Evolutionary conservation across 2,797 vertebrate species (phyloP), one percentile per base, ranked within the genome.

Genomic region (Protonibea diacanthus): DNA sequence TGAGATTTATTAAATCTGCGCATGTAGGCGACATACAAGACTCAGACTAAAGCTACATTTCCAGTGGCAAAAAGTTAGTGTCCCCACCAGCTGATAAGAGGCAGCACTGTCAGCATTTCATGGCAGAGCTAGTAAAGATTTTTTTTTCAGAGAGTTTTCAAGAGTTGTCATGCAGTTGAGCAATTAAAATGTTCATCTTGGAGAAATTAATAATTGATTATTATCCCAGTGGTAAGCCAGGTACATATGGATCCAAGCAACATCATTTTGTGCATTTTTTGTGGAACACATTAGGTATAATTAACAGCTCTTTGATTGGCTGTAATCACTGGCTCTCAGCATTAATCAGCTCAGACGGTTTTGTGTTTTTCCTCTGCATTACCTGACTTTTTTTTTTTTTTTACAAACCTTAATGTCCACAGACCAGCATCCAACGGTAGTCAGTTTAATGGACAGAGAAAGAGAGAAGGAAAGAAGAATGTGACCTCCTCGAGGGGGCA

Each of bases 401-500:
- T 42, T 9, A 76, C 74, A 74, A 52, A 72, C 42, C 48, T 64
- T 44, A 53, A 20, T 69, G 27, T 57, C 61, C 20, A 6, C 59
- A 55, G 18, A 66, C n/a, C 48, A 52, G 57, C 42, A 21, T 59
- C 51, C 66, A 0, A 2, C 6, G 17, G 52, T 60, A 38, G 73
- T 72, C 62, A 25, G 61, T 65, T 21, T 71, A 72, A 84, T 25
- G 69, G 69, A 75, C 25, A 57, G 49, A 80, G 59, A 72, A 55
- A 80, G 63, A 56, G 13, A 40, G 62, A 47, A 33, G 60, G 33
- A 57, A 51, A 70, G 48, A 80, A 72, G 79, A 70, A 64, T 59
- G 57, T 84, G 79, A 85, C 87, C 82, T 81, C 85, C 78, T 85
- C 42, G 1, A 80, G 82, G 91, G 87, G 77, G 47, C 81, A 74